Percentiles rank a stretch among this genome's conserved stretches.
These are phyloP conservation scores for Idaea aversata DNA, from an alignment of 2,888 invertebrate genomes.

Conservation along the genomic window DNA sequence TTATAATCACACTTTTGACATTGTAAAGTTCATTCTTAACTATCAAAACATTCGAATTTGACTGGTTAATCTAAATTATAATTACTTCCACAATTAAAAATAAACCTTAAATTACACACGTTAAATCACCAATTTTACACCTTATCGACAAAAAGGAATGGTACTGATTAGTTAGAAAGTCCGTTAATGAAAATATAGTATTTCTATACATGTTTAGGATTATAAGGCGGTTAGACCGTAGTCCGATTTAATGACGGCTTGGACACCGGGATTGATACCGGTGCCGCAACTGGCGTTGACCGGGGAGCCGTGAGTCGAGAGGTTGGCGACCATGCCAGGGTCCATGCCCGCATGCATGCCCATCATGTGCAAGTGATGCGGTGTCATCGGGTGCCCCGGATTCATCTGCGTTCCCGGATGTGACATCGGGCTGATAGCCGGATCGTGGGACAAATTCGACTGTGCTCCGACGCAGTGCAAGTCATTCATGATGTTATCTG, in stretches of 20 bases:
- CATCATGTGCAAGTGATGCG: slow-evolving; percentile 75
- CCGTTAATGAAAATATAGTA: slow-evolving; percentile 71
- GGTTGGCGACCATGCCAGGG: slow-evolving; percentile 72
- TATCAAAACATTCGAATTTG: slow-evolving; percentile 75
- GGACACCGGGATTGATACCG: slow-evolving; percentile 60
- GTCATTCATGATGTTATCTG: slow-evolving; percentile 81
- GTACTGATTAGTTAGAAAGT: slow-evolving; percentile 61
- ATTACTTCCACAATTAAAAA: slow-evolving; percentile 67
- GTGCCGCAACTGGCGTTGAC: slow-evolving; percentile 73
- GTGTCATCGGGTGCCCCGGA: slow-evolving; percentile 78
- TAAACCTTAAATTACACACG: slow-evolving; percentile 53
- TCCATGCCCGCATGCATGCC: slow-evolving; percentile 71
- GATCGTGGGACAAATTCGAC: slow-evolving; percentile 69
- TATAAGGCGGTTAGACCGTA: slow-evolving; percentile 90
- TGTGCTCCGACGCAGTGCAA: slow-evolving; percentile 80
- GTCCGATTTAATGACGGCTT: slow-evolving; percentile 89
- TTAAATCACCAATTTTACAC: slow-evolving; percentile 71
- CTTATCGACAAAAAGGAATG: slow-evolving; percentile 75
- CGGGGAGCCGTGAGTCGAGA: slow-evolving; percentile 79
- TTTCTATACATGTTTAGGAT: slow-evolving; percentile 71
- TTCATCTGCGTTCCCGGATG: slow-evolving; percentile 71
- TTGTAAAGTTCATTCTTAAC: slow-evolving; percentile 76
- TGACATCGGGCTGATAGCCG: slow-evolving; percentile 76
- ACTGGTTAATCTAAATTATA: slow-evolving; percentile 66
- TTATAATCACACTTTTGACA: slow-evolving; percentile 80